Conservation (phyloP, 2,888 invertebrate species). For the Pandemis cinnamomeana region DNA sequence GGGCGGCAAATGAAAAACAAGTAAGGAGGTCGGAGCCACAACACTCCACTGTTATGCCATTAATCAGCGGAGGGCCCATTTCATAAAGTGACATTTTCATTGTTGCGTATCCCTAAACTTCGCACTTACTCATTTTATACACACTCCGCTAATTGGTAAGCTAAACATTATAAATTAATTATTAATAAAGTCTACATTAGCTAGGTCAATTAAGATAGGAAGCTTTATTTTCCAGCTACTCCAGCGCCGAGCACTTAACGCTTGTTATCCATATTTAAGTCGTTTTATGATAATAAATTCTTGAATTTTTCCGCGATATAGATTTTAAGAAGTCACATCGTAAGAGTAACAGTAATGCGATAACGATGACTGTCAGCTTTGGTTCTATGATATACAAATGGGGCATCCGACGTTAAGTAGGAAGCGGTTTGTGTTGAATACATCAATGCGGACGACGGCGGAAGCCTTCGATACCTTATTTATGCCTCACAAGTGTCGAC, state of each 20-base stretch:
- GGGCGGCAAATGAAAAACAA: slow-evolving; percentile 68
- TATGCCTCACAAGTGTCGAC: slow-evolving; percentile 68
- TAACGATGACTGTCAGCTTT: slow-evolving; percentile 55
- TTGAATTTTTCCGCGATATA: neutral
- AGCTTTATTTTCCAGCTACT: slow-evolving; percentile 28
- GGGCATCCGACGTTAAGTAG: slow-evolving; percentile 64
- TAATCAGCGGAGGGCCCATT: slow-evolving; percentile 77
- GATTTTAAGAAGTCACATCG: neutral
- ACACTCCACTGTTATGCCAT: slow-evolving; percentile 68
- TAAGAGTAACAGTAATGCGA: slow-evolving; percentile 13
- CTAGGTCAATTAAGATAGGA: slow-evolving; percentile 29
- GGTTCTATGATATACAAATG: slow-evolving; percentile 54
- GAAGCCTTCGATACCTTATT: slow-evolving; percentile 72
- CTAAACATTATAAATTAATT: slow-evolving; percentile 31
- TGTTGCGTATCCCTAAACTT: slow-evolving; percentile 74
- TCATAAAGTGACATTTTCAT: slow-evolving; percentile 83
- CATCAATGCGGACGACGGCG: slow-evolving; percentile 69
- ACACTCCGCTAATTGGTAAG: slow-evolving; percentile 37
- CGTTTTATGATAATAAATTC: slow-evolving; percentile 9
- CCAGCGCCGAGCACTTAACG: slow-evolving; percentile 28
- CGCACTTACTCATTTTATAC: slow-evolving; percentile 46
- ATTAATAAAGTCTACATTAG: slow-evolving; percentile 30
- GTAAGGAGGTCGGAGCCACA: slow-evolving; percentile 63
- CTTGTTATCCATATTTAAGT: slow-evolving; percentile 18
- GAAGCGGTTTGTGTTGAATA: slow-evolving; percentile 67